phyloP scores from a whole-genome alignment of 2,888 invertebrate species.

The Gasteruption jaculator region DNA sequence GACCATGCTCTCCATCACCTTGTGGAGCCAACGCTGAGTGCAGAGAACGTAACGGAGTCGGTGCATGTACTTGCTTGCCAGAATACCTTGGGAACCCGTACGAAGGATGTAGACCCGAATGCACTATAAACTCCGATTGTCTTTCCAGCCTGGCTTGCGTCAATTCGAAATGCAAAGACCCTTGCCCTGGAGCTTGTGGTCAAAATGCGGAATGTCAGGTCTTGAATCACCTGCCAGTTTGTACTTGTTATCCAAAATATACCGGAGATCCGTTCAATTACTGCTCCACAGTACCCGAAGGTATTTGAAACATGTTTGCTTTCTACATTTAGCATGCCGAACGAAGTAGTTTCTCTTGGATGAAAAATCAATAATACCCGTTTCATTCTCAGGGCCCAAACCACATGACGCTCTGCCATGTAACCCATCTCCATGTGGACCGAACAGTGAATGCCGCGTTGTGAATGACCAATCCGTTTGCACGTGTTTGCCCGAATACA shows the following conservation, averaged over 20 bases:
- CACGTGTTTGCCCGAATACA: constrained; percentile 72
- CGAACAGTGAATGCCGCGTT: constrained; percentile 77
- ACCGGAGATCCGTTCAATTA: constrained; percentile 58
- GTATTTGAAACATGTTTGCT: no score
- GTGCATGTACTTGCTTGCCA: constrained; percentile 71
- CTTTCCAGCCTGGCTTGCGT: constrained; percentile 68
- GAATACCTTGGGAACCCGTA: constrained; percentile 68
- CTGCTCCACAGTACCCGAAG: constrained; percentile 58
- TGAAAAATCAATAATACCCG: no score
- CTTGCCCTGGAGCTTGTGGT: constrained; percentile 71
- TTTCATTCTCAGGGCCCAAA: constrained; percentile 36
- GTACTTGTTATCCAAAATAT: constrained; percentile 47
- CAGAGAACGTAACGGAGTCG: constrained; percentile 68
- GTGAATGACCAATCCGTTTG: constrained; percentile 75
- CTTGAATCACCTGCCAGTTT: constrained; percentile 52
- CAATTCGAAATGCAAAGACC: constrained; percentile 72
- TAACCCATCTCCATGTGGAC: constrained; percentile 77
- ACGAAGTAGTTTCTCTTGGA: no score
- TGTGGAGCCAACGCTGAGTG: constrained; percentile 76
- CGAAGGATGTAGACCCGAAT: constrained; percentile 74
- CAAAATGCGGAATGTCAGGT: constrained; percentile 54
- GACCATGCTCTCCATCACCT: constrained; percentile 68
- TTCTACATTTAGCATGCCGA: no score
- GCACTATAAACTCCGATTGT: constrained; percentile 75
- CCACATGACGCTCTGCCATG: constrained; percentile 67